Base-by-base conservation (phyloP, 1,140 invertebrate species). In the Nasonia giraulti region DNA sequence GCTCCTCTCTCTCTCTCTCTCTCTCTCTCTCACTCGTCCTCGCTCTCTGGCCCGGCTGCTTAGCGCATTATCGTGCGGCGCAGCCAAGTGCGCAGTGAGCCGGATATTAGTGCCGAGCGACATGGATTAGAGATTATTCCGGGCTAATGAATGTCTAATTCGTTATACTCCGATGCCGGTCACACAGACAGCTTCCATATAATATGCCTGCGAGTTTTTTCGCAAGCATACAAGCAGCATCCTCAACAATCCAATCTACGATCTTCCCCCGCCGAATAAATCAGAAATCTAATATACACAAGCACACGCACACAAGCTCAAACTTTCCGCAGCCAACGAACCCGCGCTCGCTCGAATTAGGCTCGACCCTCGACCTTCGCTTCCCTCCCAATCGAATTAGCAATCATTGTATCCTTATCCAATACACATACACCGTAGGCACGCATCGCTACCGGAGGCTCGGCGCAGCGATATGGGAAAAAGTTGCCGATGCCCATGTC, bases 41-140 rank as follows among this genome's bases (percentile, higher is more conserved):
- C 55, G 12, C 55, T 62, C 55, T 6, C 20, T 27, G 27, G 27
- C 27, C 23, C 17, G 50, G 27, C 55, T 77, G 50, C 80, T 85
- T 68, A 78, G 80, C 80, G 47, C 82, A 23, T 85, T 87, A 87
- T 88, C 89, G 88, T 62, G 20, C 55, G 55, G 55, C 55, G 17
- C 87, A 83, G 79, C 78, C 84, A 87, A 87, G 87, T 75, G 87
- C 84, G 84, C 86, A 89, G 82, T 37, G 88, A 91, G 87, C 89
- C 85, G 83, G 88, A 89, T 90, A 92, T 92, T 91, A 92, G 89
- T 85, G 55, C 6, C 20, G 55, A 88, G 90, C 88, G 89, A 85
- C 87, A 88, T 87, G 83, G 86, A 88, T 84, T 88, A 80, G 83
- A 87, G 89, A 87, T 87, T 88, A 90, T 89, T 84, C 31, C 68